Evolutionary conservation across 2,113 vertebrate genomes (phyloP).

Genomic region (Physeter macrocephalus): DNA sequence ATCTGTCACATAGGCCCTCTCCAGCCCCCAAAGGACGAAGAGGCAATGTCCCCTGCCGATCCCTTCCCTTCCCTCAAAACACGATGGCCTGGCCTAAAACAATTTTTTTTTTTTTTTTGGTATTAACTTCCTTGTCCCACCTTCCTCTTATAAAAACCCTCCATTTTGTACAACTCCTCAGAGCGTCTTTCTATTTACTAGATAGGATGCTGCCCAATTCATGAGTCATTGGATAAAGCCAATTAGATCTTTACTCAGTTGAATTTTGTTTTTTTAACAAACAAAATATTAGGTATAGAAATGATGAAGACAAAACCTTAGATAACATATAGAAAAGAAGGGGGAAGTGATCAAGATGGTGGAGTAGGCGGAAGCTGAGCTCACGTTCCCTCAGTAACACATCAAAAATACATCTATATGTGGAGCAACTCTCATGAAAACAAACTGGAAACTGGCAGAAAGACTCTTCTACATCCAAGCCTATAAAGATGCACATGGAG

Average conservation of each 20-base stretch:
- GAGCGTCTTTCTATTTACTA: neutral
- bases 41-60: neutral
- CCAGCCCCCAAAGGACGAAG: neutral
- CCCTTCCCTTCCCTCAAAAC: neutral
- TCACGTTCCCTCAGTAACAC: neutral
- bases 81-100: neutral
- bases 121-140: neutral
- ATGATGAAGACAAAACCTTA: neutral
- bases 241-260: neutral
- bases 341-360: neutral
- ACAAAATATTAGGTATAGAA: neutral
- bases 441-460: neutral
- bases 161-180: neutral
- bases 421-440: neutral
- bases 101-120: neutral
- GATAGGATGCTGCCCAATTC: neutral
- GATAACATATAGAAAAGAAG: neutral
- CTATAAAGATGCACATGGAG: neutral
- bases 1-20: neutral
- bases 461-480: neutral
- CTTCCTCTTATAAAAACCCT: neutral
- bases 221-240: neutral
- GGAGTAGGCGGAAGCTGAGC: neutral
- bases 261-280: neutral
- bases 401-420: neutral